phyloP scores from a whole-genome alignment of 2,797 vertebrate genomes.

The Heliangelus exortis region DNA sequence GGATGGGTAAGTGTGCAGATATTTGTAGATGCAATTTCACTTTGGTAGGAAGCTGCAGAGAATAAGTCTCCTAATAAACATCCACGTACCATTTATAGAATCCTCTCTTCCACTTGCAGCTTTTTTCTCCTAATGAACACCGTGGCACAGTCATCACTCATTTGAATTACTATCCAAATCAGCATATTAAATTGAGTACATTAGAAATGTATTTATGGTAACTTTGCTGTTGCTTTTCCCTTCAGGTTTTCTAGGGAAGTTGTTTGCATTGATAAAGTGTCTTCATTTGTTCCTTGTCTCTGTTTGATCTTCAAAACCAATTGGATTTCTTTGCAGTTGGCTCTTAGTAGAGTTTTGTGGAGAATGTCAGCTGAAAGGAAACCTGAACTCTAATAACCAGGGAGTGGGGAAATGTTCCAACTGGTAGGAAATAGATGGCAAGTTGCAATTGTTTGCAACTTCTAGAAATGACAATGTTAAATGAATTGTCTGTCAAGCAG shows the following conservation, averaged over 20 bases:
- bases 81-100: neutral
- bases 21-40: neutral
- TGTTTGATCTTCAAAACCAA: neutral
- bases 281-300: neutral
- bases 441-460: neutral
- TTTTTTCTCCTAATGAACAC: neutral
- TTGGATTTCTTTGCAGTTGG: neutral
- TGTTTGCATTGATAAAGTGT: neutral
- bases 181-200: neutral
- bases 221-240: neutral
- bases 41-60: neutral
- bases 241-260: neutral
- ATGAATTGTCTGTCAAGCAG: neutral
- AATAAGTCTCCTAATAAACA: neutral
- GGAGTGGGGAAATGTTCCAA: neutral
- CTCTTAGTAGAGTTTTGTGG: neutral
- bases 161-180: neutral
- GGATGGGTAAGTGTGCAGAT: constrained; percentile 84
- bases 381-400: neutral
- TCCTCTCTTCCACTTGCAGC: neutral
- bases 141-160: neutral
- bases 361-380: neutral
- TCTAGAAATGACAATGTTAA: neutral
- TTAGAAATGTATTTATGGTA: neutral
- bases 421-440: neutral